A percentile compares a stretch with the other conserved stretches of the same genome.
Conservation (phyloP, 1,140 invertebrate genomes). For the Diploscapter pachys region DNA sequence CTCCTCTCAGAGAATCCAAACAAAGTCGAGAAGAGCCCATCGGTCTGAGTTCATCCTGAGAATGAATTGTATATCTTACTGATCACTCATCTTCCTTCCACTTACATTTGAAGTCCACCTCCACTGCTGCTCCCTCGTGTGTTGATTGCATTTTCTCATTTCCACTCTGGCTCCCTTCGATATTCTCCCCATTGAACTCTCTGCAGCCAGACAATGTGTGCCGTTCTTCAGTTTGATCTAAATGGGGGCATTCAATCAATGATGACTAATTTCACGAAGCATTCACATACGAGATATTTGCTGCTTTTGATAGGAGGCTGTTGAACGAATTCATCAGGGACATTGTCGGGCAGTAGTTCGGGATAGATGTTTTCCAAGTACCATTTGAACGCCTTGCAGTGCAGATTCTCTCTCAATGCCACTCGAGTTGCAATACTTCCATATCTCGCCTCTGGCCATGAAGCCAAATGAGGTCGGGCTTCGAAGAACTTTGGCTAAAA, state of each 20-base stretch:
- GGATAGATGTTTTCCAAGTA: constrained; percentile 68
- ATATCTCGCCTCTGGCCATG: constrained; percentile 36
- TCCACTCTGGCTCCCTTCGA: constrained; percentile 29
- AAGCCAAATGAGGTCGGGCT: constrained; percentile 33
- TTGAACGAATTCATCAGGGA: constrained; percentile 24
- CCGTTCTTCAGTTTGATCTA: constrained; percentile 35
- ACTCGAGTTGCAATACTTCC: constrained; percentile 76
- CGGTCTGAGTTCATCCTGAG: constrained; percentile 32
- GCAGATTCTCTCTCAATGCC: constrained; percentile 73
- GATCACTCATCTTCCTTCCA: not conserved
- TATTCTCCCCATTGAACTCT: constrained; percentile 32
- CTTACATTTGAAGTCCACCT: constrained; percentile 8
- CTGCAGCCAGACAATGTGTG: constrained; percentile 30
- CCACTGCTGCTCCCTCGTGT: constrained; percentile 31
- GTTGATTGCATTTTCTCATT: constrained; percentile 28
- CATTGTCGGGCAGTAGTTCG: constrained; percentile 38
- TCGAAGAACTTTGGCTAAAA: constrained; percentile 46
- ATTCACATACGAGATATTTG: constrained; percentile 27
- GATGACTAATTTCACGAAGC: not conserved
- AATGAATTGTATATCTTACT: not conserved
- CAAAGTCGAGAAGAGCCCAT: constrained; percentile 41
- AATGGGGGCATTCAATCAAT: not conserved
- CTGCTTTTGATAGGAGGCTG: constrained; percentile 12
- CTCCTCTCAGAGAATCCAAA: constrained; percentile 29
- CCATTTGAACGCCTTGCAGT: constrained; percentile 96